Evolutionary conservation across 1,140 invertebrate genomes (phyloP), one percentile per base, ranked within the genome.

Genomic region (Onthophagus taurus): DNA sequence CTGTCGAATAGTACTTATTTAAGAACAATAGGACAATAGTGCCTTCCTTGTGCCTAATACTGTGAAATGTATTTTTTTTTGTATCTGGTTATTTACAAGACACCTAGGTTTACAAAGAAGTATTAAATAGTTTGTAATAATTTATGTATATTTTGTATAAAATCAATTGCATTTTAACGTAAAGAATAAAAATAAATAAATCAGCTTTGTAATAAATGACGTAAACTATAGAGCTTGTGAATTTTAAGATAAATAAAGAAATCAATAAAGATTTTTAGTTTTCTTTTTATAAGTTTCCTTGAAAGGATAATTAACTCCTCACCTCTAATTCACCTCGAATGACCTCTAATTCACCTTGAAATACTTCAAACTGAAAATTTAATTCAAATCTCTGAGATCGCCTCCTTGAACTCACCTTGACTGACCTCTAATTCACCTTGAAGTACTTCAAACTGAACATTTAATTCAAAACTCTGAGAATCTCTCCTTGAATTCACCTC

Each of bases 101-200:
- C 48, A 47, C 17, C 30, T 38, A 33, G 42, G 44, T 44, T 48
- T 39, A 37, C 26, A 30, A 48, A 44, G 31, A 54, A 54, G 51
- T 57, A 57, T 55, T 57, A 55, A 50, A 49, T 45, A 47, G 47
- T 34, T 30, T 39, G 39, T 46, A 47, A 44, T 41, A 45, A 45
- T 51, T 30, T 48, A 41, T 54, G 52, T 54, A 54, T 45, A 54
- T 54, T 54, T 54, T 54, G 52, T 54, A 54, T 47, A 54, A 52
- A 53, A 49, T 47, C 39, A 45, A 50, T 51, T 55, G 44, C 30
- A 42, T 35, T 54, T 48, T 51, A 50, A n/a, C n/a, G n/a, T n/a
- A n/a, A n/a, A n/a, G n/a, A 49, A 55, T 45, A 48, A 42, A 39
- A 21, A 34, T 24, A 20, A 46, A 39, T 21, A 19, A 53, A 51